These are phyloP conservation scores for Himalopsyche japonica DNA, from an alignment of 2,888 invertebrate species.

Conservation along the genomic window DNA sequence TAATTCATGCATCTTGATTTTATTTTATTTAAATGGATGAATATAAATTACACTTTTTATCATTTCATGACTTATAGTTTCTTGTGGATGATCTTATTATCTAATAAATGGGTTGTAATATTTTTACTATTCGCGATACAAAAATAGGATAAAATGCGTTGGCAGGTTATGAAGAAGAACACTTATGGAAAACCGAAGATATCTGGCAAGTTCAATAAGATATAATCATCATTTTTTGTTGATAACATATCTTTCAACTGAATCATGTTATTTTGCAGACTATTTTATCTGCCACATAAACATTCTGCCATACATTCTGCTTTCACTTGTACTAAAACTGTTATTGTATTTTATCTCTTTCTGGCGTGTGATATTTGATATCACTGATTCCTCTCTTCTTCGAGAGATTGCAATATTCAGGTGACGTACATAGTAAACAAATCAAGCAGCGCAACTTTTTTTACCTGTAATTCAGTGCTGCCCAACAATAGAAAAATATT, in stretches of 20 bases:
- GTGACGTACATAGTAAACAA: constrained; percentile 36
- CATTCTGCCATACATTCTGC: constrained; percentile 16
- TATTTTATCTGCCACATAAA: constrained; percentile 12
- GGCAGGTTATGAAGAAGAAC: neutral
- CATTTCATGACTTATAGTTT: neutral
- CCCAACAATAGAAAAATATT: neutral
- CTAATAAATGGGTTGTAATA: neutral
- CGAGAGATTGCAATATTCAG: constrained; percentile 13
- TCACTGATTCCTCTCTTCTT: constrained; percentile 7
- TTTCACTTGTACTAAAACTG: constrained; percentile 33
- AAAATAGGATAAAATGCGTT: neutral
- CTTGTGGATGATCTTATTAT: neutral
- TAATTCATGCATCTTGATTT: constrained; percentile 80
- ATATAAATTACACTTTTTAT: neutral
- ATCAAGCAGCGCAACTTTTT: constrained; percentile 10
- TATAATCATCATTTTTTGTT: neutral
- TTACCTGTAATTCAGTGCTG: neutral
- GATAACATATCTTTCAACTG: neutral
- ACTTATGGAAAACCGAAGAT: neutral
- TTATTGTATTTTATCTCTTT: constrained; percentile 34
- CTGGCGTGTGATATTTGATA: constrained; percentile 2
- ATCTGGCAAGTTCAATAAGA: neutral
- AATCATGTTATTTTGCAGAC: constrained; percentile 5
- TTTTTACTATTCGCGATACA: neutral
- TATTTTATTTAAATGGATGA: neutral